phyloP scores from a whole-genome alignment of 1,140 invertebrate genomes.

The Pemphigus obesinymphae region DNA sequence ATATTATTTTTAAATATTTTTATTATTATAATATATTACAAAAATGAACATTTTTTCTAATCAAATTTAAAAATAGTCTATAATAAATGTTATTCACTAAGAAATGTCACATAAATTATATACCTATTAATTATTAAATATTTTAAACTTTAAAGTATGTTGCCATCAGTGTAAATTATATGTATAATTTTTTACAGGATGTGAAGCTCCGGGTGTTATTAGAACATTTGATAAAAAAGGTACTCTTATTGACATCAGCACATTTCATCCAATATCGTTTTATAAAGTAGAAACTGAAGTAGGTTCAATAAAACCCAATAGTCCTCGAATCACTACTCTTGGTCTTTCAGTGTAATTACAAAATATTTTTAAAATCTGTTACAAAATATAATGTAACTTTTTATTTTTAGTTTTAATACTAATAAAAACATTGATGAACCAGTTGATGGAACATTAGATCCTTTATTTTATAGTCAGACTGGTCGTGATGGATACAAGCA shows the following conservation, averaged over 20 bases:
- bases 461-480: conserved; percentile 9
- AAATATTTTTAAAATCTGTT: neutral
- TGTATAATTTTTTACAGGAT: conserved; percentile 43
- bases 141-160: too few species aligned
- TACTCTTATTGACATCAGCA: conserved; percentile 44
- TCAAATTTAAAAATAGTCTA: too few species aligned
- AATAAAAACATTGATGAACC: conserved; percentile 23
- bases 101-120: too few species aligned
- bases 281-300: conserved; percentile 44
- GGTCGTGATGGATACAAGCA: conserved; percentile 44
- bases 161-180: too few species aligned
- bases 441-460: conserved; percentile 18
- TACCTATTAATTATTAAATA: too few species aligned
- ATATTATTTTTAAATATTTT: too few species aligned
- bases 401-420: conserved; percentile 15
- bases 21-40: too few species aligned
- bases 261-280: conserved; percentile 45
- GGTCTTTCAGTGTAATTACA: conserved; percentile 46
- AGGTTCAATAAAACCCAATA: conserved; percentile 46
- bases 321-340: conserved; percentile 45
- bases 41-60: too few species aligned
- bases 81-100: too few species aligned
- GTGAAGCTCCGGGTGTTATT: conserved; percentile 48
- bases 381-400: neutral
- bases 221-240: conserved; percentile 45